phyloP scores from a whole-genome alignment of 2,113 vertebrate species.

The Rissa tridactyla region DNA sequence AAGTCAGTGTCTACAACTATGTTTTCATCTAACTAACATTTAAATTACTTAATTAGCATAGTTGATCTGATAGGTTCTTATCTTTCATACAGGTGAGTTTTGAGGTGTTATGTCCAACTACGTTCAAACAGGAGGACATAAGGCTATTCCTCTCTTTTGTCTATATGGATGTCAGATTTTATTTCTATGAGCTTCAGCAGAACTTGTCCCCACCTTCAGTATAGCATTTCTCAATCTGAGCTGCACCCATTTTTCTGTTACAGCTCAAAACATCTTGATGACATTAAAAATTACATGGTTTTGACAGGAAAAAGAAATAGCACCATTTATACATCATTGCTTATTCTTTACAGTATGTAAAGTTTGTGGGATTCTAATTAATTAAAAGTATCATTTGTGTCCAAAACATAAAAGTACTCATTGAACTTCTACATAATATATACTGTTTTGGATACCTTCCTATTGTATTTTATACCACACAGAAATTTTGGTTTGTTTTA shows the following conservation, averaged over 20 bases:
- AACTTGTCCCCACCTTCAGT: neutral
- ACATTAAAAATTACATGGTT: neutral
- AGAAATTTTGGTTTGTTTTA: neutral
- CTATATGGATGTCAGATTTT: neutral
- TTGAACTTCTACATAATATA: neutral
- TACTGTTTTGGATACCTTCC: neutral
- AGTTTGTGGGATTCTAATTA: neutral
- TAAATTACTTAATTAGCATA: neutral
- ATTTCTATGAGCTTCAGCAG: neutral
- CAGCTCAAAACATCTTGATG: neutral
- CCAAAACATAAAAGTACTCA: neutral
- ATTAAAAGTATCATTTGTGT: neutral
- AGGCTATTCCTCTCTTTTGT: neutral
- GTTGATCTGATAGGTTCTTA: neutral
- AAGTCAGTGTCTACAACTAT: neutral
- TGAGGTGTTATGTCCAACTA: neutral
- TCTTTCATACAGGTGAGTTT: neutral
- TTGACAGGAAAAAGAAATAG: neutral
- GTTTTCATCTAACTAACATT: neutral
- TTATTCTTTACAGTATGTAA: neutral
- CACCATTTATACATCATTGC: neutral
- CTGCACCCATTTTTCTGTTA: neutral
- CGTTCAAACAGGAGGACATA: neutral
- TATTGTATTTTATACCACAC: neutral
- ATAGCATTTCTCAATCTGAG: neutral